Evolutionary conservation across 1,140 invertebrate genomes (phyloP).

Genomic region (Goniozus legneri): DNA sequence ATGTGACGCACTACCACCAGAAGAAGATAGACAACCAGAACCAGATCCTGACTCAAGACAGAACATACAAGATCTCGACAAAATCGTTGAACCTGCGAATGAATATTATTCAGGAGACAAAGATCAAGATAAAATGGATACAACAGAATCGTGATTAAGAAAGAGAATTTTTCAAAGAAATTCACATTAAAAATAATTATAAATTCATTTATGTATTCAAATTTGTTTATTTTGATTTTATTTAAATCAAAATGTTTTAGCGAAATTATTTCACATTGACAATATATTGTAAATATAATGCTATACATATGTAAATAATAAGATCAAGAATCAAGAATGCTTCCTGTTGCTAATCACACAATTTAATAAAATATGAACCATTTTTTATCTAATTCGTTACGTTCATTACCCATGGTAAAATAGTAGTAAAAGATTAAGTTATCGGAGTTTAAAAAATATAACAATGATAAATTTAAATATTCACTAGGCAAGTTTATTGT

Average conservation of each 20-base stretch:
- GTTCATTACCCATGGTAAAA: too few relatives aligned
- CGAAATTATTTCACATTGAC: background rate
- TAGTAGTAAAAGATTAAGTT: too few relatives aligned
- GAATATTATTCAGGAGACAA: slow-evolving; percentile 93
- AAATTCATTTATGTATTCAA: background rate
- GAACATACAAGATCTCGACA: slow-evolving; percentile 77
- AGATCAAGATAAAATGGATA: slow-evolving; percentile 67
- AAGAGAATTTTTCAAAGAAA: background rate
- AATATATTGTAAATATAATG: background rate
- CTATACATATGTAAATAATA: background rate
- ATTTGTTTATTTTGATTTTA: background rate
- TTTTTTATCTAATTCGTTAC: too few relatives aligned
- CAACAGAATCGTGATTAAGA: slow-evolving; percentile 37
- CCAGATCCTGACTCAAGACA: slow-evolving; percentile 80
- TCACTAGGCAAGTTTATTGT: slow-evolving; percentile 34
- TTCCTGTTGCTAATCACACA: too few relatives aligned
- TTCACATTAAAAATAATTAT: background rate
- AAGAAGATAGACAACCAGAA: slow-evolving; percentile 68
- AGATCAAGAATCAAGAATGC: background rate
- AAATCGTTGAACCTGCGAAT: slow-evolving; percentile 81
- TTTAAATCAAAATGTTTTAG: background rate
- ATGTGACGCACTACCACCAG: slow-evolving; percentile 67
- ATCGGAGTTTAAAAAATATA: too few relatives aligned
- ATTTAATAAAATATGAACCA: too few relatives aligned
- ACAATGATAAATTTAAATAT: slow-evolving; percentile 14